Conservation (phyloP, 2,113 vertebrate species). For the pig (Sus scrofa) region T2T-Sscrofa CM000821.6:14510001-14510500, state of each 20-base stretch:
- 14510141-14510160: not conserved
- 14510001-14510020: not conserved
- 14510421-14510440: not conserved
- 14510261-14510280: not conserved
- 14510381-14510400: not conserved
- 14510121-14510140: not conserved
- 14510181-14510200: not conserved
- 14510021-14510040: not conserved
- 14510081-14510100: constrained; percentile 21
- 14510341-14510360: not conserved
- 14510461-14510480: not conserved
- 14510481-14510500: not conserved
- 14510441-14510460: not conserved
- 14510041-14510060: not conserved
- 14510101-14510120: not conserved
- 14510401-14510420: not conserved
- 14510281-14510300: not conserved
- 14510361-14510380: not conserved
- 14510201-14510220: not conserved
- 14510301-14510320: not conserved
- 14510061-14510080: not conserved
- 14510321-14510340: not conserved
- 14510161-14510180: not conserved
- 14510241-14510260: not conserved
- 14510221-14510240: not conserved